Conservation (phyloP, 2,113 vertebrate species). For the Gavia stellata region DNA sequence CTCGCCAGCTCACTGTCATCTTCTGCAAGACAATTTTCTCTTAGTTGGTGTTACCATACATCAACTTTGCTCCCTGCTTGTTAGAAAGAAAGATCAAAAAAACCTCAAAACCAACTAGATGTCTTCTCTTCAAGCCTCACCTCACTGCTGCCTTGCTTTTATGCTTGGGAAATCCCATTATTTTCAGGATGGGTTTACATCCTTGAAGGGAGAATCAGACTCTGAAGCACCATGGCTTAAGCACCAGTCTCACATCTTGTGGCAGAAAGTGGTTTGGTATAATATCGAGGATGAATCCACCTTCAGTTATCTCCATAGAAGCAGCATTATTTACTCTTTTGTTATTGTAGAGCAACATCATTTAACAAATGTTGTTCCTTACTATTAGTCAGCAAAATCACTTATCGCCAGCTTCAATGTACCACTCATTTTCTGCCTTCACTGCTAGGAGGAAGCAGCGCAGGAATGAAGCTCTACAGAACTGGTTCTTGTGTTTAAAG, state of each 20-base stretch:
- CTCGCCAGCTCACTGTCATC: neutral
- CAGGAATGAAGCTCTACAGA: neutral
- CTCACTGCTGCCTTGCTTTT: neutral
- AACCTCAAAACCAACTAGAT: neutral
- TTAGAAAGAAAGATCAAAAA: neutral
- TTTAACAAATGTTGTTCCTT: neutral
- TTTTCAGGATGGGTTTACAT: neutral
- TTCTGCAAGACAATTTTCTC: neutral
- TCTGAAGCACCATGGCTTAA: neutral
- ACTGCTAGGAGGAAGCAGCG: fast-evolving
- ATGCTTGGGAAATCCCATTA: neutral
- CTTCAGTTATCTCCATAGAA: neutral
- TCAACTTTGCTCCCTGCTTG: neutral
- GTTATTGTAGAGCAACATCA: neutral
- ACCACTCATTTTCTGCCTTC: neutral
- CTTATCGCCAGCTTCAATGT: neutral
- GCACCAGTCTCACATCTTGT: neutral
- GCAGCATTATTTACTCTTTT: neutral
- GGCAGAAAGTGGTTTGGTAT: neutral
- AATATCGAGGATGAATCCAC: neutral
- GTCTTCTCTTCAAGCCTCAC: neutral
- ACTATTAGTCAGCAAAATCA: neutral
- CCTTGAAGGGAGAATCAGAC: neutral
- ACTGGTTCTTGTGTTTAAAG: constrained; percentile 32
- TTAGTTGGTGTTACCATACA: neutral